A percentile compares a stretch with the other conserved stretches of the same genome.
phyloP scores from a whole-genome alignment of 2,113 vertebrate species.

The Menura novaehollandiae region DNA sequence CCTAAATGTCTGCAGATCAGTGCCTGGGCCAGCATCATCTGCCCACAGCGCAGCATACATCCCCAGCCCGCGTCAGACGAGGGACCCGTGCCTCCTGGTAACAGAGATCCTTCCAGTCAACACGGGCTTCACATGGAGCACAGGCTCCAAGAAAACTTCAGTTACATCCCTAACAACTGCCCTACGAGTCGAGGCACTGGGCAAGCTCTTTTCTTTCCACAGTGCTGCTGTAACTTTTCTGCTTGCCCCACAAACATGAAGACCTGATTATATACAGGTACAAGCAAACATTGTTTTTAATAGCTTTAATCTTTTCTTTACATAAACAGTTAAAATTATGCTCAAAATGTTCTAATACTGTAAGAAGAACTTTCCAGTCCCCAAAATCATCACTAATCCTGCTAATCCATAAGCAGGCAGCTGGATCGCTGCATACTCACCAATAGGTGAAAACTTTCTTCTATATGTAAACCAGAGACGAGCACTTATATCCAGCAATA shows the following conservation, averaged over 20 bases:
- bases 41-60: slow-evolving; percentile 96
- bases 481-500: slow-evolving; percentile 88
- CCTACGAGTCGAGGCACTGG: background rate
- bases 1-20: slow-evolving; percentile 91
- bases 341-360: background rate
- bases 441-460: slow-evolving; percentile 96
- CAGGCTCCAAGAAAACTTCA: background rate
- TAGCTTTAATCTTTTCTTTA: background rate
- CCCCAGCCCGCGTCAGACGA: slow-evolving; percentile 96
- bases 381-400: background rate
- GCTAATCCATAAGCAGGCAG: background rate
- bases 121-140: background rate
- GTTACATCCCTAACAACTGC: background rate
- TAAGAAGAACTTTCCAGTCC: background rate
- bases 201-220: background rate
- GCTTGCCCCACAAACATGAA: background rate
- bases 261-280: background rate
- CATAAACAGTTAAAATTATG: background rate
- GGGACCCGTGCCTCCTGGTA: slow-evolving; percentile 90
- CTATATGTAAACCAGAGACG: slow-evolving; percentile 98
- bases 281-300: background rate
- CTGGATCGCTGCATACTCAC: slow-evolving; percentile 71
- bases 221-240: background rate
- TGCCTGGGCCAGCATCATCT: slow-evolving; percentile 97
- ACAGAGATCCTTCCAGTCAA: background rate